phyloP scores from a whole-genome alignment of 1,140 invertebrate genomes.

The Vanessa tameamea region DNA sequence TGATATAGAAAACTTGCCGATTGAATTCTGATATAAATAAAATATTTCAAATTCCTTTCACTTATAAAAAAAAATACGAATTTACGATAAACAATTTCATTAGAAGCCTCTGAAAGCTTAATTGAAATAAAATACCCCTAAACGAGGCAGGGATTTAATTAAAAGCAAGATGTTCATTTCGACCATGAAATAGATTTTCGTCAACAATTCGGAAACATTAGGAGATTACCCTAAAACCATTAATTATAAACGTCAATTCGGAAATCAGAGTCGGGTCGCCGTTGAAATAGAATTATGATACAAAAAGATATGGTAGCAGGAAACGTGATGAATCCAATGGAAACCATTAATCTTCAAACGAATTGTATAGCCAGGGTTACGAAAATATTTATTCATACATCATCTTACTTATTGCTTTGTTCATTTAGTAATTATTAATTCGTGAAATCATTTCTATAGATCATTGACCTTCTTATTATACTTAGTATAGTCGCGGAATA shows the following conservation, averaged over 20 bases:
- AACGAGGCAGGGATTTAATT: slow-evolving; percentile 56
- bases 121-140: slow-evolving; percentile 36
- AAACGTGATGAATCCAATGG: slow-evolving; percentile 38
- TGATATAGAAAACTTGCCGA: not conserved
- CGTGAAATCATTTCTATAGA: not conserved
- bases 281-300: slow-evolving; percentile 57
- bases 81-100: slow-evolving; percentile 5
- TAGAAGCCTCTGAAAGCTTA: slow-evolving; percentile 13
- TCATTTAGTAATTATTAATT: not conserved
- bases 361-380: slow-evolving; percentile 3
- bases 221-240: slow-evolving; percentile 48
- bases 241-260: slow-evolving; percentile 61
- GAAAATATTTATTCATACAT: not conserved
- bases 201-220: slow-evolving; percentile 45
- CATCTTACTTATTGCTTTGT: not conserved
- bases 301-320: slow-evolving; percentile 53
- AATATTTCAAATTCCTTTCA: not conserved
- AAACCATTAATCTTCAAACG: slow-evolving; percentile 32
- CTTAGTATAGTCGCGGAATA: not conserved
- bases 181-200: slow-evolving; percentile 45
- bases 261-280: slow-evolving; percentile 48
- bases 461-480: not conserved
- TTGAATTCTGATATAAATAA: not conserved
- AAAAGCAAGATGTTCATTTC: slow-evolving; percentile 51
- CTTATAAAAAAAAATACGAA: not conserved